Evolutionary conservation across 2,888 invertebrate species (phyloP).

Genomic region (Pristionchus exspectatus): DNA sequence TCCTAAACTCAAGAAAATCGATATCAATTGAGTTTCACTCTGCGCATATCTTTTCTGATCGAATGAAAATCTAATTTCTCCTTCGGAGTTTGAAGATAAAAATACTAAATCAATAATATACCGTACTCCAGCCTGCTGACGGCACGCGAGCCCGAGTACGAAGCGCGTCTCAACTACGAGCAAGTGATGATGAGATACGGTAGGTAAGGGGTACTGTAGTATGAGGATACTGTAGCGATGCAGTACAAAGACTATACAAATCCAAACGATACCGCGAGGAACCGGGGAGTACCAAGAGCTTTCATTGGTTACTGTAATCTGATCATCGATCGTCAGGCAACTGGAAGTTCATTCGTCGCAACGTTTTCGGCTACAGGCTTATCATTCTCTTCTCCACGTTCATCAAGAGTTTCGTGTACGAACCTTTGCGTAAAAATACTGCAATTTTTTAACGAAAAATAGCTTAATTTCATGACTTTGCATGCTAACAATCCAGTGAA

Average conservation of each 20-base stretch:
- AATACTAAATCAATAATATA: neutral
- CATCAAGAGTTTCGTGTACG: constrained; percentile 7
- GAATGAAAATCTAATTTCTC: too few species aligned
- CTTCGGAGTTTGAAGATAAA: neutral
- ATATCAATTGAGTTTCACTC: neutral
- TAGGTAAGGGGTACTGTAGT: neutral
- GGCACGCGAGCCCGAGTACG: neutral
- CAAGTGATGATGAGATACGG: constrained; percentile 10
- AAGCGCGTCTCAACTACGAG: neutral
- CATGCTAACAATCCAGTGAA: too few species aligned
- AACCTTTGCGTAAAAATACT: too few species aligned
- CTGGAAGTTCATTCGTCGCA: neutral
- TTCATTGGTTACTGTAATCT: too few species aligned
- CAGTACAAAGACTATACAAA: too few species aligned
- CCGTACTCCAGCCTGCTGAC: neutral
- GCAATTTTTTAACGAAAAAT: too few species aligned
- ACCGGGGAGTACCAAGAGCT: too few species aligned
- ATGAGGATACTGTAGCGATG: too few species aligned
- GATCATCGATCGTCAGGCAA: neutral
- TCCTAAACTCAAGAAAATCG: too few species aligned
- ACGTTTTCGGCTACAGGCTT: neutral
- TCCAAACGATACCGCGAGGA: too few species aligned
- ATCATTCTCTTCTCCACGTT: neutral
- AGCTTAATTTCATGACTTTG: too few species aligned
- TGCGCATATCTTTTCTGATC: too few species aligned